These are phyloP conservation scores for Haliclystus octoradiatus DNA, from an alignment of 30 jellyfish, hydroid and myxozoan species.

Conservation along the genomic window DNA sequence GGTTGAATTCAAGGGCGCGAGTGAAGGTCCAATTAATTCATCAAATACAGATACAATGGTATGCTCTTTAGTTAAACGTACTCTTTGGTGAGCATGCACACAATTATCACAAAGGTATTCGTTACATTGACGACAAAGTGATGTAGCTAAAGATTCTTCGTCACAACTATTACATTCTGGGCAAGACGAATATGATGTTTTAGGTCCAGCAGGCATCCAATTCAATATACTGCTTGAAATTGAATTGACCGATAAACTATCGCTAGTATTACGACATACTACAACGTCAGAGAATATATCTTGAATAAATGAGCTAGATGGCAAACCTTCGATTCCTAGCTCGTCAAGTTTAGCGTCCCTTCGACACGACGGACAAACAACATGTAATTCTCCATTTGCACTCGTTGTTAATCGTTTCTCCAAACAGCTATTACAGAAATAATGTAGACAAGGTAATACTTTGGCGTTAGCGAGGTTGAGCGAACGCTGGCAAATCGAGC, in stretches of 20 bases:
- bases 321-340: slow-evolving; percentile 62
- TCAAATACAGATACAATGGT: slow-evolving; percentile 41
- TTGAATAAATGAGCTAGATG: slow-evolving; percentile 84
- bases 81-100: slow-evolving; percentile 87
- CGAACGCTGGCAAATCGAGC: background rate
- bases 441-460: slow-evolving; percentile 89
- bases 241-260: slow-evolving; percentile 19
- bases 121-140: slow-evolving; percentile 85
- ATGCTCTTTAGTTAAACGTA: slow-evolving; percentile 72
- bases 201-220: slow-evolving; percentile 3
- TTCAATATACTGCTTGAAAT: slow-evolving; percentile 15
- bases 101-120: slow-evolving; percentile 85
- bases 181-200: slow-evolving; percentile 17
- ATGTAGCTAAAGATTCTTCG: slow-evolving; percentile 67
- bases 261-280: slow-evolving; percentile 41
- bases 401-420: slow-evolving; percentile 60
- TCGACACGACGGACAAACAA: slow-evolving; percentile 83
- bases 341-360: slow-evolving; percentile 75
- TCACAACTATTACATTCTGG: slow-evolving; percentile 83
- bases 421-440: slow-evolving; percentile 73
- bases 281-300: slow-evolving; percentile 91
- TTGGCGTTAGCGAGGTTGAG: slow-evolving; percentile 25
- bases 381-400: slow-evolving; percentile 49
- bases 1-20: slow-evolving; percentile 14
- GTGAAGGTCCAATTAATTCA: slow-evolving; percentile 16